phyloP scores from a whole-genome alignment of 2,797 vertebrate genomes.

The Alcedo atthis region DNA sequence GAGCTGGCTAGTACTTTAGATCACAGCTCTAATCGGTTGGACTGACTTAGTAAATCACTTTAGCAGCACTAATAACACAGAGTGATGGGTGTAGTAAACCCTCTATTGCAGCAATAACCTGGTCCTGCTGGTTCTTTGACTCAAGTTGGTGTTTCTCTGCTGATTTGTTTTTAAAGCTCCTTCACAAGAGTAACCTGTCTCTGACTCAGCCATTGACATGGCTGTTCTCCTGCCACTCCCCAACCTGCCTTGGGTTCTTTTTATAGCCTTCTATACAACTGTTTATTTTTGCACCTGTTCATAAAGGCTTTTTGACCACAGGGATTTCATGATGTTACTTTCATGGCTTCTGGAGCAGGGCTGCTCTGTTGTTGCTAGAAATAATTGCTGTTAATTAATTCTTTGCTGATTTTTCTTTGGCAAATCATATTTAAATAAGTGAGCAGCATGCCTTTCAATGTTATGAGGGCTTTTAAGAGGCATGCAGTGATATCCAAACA shows the following conservation, averaged over 20 bases:
- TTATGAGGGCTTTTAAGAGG: neutral
- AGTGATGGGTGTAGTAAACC: neutral
- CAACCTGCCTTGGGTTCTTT: conserved; percentile 8
- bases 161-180: conserved; percentile 8
- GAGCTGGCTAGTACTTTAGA: conserved; percentile 47
- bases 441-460: neutral
- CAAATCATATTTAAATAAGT: neutral
- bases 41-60: conserved; percentile 52
- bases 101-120: neutral
- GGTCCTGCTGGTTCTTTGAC: conserved; percentile 15
- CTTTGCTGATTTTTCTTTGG: conserved; percentile 68
- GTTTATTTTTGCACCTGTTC: conserved; percentile 62
- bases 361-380: conserved; percentile 55
- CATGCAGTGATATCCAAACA: neutral
- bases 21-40: conserved; percentile 17
- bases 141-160: neutral
- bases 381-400: conserved; percentile 70
- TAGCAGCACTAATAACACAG: conserved; percentile 23
- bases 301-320: conserved; percentile 15
- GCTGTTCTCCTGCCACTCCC: conserved; percentile 26
- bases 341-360: conserved; percentile 42
- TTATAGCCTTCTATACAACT: conserved; percentile 23
- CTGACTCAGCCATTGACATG: neutral
- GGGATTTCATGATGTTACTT: conserved; percentile 50
- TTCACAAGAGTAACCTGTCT: conserved; percentile 23